These are phyloP conservation scores for Psettodes erumei DNA, from an alignment of 2,113 vertebrate genomes.

Conservation along the genomic window DNA sequence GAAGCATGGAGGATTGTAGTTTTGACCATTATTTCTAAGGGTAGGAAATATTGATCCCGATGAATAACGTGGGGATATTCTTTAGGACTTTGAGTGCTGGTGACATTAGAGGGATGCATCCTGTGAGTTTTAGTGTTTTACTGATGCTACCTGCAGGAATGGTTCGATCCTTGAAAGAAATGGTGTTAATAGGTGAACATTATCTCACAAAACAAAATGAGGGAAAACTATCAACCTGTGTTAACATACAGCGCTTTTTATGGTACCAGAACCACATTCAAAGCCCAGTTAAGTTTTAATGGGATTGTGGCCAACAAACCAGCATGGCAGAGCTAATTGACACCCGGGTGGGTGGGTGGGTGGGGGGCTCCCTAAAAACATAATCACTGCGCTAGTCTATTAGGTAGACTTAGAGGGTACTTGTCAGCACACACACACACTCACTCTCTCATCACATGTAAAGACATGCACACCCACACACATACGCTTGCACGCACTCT, in stretches of 20 bases:
- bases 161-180: constrained; percentile 16
- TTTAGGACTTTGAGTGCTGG: constrained; percentile 5
- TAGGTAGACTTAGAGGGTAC: constrained; percentile 47
- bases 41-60: too few relatives aligned
- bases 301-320: constrained; percentile 35
- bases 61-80: not conserved
- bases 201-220: constrained; percentile 63
- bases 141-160: not conserved
- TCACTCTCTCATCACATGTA: constrained; percentile 10
- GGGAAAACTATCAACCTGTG: constrained; percentile 28
- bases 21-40: constrained; percentile 3
- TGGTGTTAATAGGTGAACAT: constrained; percentile 10
- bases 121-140: constrained; percentile 15
- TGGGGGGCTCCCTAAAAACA: constrained; percentile 24
- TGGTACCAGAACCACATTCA: constrained; percentile 53
- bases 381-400: constrained; percentile 42
- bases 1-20: not conserved
- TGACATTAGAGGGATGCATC: not conserved
- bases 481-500: constrained; percentile 27
- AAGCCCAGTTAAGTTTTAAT: constrained; percentile 30
- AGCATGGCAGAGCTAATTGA: constrained; percentile 45
- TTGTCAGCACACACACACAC: constrained; percentile 41
- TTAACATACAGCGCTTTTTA: constrained; percentile 38
- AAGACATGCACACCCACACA: constrained; percentile 20
- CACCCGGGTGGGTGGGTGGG: constrained; percentile 4